phyloP scores from a whole-genome alignment of 2,113 vertebrate species.

The Fregata magnificens region DNA sequence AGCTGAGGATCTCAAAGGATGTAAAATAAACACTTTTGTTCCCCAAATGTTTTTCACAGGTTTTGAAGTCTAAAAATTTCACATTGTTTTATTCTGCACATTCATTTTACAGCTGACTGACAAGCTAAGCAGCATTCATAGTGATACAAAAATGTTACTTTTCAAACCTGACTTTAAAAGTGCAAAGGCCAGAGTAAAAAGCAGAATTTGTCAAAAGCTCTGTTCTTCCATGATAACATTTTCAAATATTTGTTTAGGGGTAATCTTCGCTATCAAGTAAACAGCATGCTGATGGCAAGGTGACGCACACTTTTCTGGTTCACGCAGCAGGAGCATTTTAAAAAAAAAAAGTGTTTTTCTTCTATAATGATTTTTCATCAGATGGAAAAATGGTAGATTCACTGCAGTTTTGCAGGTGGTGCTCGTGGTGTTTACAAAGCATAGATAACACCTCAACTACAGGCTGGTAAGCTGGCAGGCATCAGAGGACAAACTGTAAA shows the following conservation, averaged over 20 bases:
- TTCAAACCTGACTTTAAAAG: neutral
- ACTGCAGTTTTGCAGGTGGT: neutral
- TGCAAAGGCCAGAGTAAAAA: neutral
- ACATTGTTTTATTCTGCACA: neutral
- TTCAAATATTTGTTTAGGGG: neutral
- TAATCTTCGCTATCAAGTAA: neutral
- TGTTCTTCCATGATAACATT: neutral
- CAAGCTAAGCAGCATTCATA: neutral
- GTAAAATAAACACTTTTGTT: neutral
- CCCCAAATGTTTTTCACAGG: neutral
- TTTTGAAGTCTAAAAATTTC: neutral
- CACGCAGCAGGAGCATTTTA: neutral
- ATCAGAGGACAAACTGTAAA: neutral
- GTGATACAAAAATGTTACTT: neutral
- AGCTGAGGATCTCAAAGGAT: neutral
- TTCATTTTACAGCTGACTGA: neutral
- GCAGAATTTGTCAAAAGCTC: neutral
- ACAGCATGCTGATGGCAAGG: neutral
- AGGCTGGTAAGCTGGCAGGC: neutral
- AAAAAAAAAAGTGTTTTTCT: neutral
- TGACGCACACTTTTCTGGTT: neutral
- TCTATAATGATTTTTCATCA: neutral
- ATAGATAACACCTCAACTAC: neutral
- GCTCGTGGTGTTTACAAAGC: neutral
- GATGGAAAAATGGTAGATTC: neutral